A percentile compares a stretch with the other conserved stretches of the same genome.
Evolutionary conservation across 2,888 invertebrate species (phyloP).

Genomic region (Diogma glabrata): DNA sequence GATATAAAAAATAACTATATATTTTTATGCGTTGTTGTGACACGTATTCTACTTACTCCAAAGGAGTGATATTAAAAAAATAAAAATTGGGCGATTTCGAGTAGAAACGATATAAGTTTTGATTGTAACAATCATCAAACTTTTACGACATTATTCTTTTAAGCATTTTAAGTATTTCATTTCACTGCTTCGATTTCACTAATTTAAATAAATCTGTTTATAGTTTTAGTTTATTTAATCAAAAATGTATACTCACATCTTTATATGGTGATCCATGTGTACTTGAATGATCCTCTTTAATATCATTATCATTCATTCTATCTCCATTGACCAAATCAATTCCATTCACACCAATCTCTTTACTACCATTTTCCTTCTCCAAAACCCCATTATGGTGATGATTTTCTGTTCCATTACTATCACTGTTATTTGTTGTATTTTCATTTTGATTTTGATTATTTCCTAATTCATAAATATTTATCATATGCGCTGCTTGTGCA

Average conservation of each 20-base stretch:
- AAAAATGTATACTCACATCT: constrained; percentile 1
- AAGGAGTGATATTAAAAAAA: no score
- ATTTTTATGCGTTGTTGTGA: no score
- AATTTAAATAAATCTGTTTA: no score
- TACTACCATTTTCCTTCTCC: not conserved
- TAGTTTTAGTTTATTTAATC: not conserved
- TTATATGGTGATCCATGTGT: constrained; percentile 9
- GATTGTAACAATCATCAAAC: no score
- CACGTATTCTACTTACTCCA: no score
- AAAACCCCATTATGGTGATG: not conserved
- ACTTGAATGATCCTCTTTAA: constrained; percentile 8
- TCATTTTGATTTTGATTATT: constrained; percentile 11
- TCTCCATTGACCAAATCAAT: not conserved
- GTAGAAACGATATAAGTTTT: no score
- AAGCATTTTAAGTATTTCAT: no score
- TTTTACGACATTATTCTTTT: no score
- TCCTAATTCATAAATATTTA: constrained; percentile 55
- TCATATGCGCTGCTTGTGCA: constrained; percentile 56
- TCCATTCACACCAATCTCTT: not conserved
- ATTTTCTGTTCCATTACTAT: constrained; percentile 3
- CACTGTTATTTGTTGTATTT: constrained; percentile 10
- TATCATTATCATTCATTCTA: not conserved
- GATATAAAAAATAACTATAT: no score
- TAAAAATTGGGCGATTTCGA: no score
- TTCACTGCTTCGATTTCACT: no score